Evolutionary conservation across 2,888 invertebrate species (phyloP), one percentile per base, ranked within the genome.

Genomic region (Drosophila longiperda): DNA sequence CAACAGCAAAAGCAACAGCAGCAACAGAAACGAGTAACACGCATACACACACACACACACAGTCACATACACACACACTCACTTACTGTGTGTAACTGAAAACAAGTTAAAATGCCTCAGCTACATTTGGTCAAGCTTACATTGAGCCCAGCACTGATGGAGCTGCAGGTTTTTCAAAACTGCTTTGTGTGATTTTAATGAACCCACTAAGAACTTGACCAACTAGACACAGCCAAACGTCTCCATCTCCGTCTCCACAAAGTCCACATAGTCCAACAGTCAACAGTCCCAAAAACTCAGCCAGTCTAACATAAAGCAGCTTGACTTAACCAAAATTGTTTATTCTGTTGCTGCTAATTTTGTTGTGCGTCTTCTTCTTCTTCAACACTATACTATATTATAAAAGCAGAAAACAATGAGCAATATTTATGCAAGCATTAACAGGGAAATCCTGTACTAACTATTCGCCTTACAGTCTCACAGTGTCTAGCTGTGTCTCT

Each of bases 61-160:
- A 66, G 63, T 34, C 42, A 62, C 54, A 33, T 26, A 59, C 23
- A 34, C 11, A 26, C 17, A 26, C 17, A 38, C 40, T 50, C 23
- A 23, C 45, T 26, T 34, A 26, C 58, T 61, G 65, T 66, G 65
- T 73, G 86, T 86, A 83, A 85, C 78, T 80, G 73, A 74, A 86
- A 87, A 89, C 87, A 84, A 88, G 87, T 87, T 88, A 83, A 83
- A 81, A 84, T 87, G 87, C 81, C 85, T 89, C 77, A 65, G 79
- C 87, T 80, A 80, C 89, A 84, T 87, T 89, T 87, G 87, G 87
- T 84, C 84, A 86, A 84, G 87, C 77, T 89, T 84, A 87, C 82
- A 83, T 75, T 36, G 70, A 63, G 48, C 58, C 54, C 57, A 57
- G 57, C 32, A 76, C 81, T 65, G 70, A 40, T 71, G 40, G 59